These are phyloP conservation scores for Bugulina stolonifera DNA, from an alignment of 2,888 invertebrate species.

Conservation along the genomic window DNA sequence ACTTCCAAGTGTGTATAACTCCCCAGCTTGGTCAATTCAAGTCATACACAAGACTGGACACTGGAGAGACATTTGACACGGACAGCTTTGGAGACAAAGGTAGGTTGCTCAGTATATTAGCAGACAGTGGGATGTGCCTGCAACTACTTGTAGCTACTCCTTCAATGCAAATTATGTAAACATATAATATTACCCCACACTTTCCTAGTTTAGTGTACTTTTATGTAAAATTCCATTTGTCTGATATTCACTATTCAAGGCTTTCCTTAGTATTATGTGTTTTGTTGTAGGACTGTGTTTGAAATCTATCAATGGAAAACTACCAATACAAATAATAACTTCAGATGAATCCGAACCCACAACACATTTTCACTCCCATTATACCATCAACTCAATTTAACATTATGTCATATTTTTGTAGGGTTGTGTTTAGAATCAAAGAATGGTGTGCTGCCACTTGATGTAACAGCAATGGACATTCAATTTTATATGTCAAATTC, in stretches of 20 bases:
- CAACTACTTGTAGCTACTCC: too few species aligned
- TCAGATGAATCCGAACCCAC: not conserved
- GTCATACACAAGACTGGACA: not conserved
- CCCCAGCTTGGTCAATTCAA: conserved; percentile 4
- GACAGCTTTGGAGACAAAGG: conserved; percentile 3
- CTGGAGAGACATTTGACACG: not conserved
- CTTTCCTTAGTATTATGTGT: too few species aligned
- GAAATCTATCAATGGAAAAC: not conserved
- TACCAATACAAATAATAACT: not conserved
- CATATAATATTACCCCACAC: too few species aligned
- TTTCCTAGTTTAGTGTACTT: too few species aligned
- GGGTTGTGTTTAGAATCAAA: not conserved
- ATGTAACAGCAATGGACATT: conserved; percentile 6
- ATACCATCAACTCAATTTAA: too few species aligned
- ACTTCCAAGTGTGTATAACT: conserved; percentile 2
- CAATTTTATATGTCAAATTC: conserved; percentile 22
- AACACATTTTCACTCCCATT: not conserved
- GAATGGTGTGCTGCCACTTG: not conserved
- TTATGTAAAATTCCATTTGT: too few species aligned
- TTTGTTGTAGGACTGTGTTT: not conserved
- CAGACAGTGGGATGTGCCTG: too few species aligned
- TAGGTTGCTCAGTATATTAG: too few species aligned
- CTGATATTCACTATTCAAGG: too few species aligned
- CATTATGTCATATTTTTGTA: too few species aligned
- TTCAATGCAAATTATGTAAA: too few species aligned